These are phyloP conservation scores for Platycercus adscitus DNA, from an alignment of 2,113 vertebrate species.

Conservation along the genomic window DNA sequence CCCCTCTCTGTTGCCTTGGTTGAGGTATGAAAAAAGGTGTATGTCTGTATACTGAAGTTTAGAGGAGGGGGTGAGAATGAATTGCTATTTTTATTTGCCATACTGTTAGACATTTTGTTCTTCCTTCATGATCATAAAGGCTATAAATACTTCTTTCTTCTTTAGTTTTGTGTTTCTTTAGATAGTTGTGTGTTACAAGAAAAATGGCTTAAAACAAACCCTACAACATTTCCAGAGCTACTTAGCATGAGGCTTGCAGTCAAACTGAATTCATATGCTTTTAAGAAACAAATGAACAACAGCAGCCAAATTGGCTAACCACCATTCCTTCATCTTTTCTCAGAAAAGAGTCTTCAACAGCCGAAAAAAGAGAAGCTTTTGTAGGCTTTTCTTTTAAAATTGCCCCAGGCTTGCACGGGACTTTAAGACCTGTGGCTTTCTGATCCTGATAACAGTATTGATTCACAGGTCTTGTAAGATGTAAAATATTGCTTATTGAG, in stretches of 20 bases:
- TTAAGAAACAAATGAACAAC: neutral
- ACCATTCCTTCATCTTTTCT: neutral
- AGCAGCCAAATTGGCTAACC: neutral
- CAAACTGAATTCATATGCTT: neutral
- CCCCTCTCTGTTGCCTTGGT: neutral
- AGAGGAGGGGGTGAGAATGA: neutral
- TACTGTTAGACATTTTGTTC: neutral
- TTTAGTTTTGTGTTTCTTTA: too few species aligned
- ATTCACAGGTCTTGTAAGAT: neutral
- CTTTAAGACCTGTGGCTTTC: neutral
- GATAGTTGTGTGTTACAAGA: neutral
- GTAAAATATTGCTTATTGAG: neutral
- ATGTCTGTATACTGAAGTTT: neutral
- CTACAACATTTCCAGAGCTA: neutral
- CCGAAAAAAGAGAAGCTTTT: neutral
- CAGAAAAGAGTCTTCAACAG: neutral
- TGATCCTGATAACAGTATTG: neutral
- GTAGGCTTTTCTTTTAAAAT: neutral
- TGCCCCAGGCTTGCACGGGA: neutral
- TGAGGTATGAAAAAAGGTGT: neutral
- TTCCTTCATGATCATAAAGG: neutral
- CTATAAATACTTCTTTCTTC: neutral
- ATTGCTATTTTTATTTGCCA: neutral
- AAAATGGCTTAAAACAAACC: neutral
- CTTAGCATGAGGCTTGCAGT: neutral